Evolutionary conservation across 2,888 invertebrate species (phyloP), one percentile per base, ranked within the genome.

Genomic region (Atherix ibis): DNA sequence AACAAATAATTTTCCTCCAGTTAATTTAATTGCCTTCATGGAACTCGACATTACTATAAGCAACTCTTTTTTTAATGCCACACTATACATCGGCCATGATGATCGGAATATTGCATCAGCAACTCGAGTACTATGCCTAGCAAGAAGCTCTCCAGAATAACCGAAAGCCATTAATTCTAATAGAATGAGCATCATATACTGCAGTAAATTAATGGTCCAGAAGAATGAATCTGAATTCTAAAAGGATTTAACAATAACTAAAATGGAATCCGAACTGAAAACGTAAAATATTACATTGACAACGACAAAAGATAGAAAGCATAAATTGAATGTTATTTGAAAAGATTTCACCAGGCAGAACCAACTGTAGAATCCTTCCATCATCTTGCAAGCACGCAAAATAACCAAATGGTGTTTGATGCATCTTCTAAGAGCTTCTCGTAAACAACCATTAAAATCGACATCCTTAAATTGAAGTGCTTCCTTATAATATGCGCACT

Each of bases 301-400:
- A 5, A 48, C 48, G 2, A 52, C 50, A 37, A 56, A 59, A 5
- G 54, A 49, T 19, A 56, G 46, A 25, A 57, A 45, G 31, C 59
- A 60, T 37, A 53, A 45, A 3, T 56, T 45, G 10, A 54, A 45
- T 1, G 52, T 53, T 0, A 52, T 49, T 33, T 55, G 49, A 2
- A 50, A 44, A 9, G 51, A 48, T 44, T 59, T 60, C 1, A 54
- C 41, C 16, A 61, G 43, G 44, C 56, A 51, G 35, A 58, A 49
- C 1, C 52, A 49, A 39, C 47, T 49, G 31, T 51, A 58, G 36
- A 62, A 56, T 0, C 38, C 32, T 35, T 62, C 57, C 40, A 59
- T 47, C 38, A 45, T 42, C 4, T 44, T 28, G n/a, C 55, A 45
- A 5, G 48, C 45, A 4, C 43, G 29, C 17, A 54, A 27, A 15